phyloP scores from a whole-genome alignment of 37 sponge, comb jelly and placozoan species.

The Mnemiopsis leidyi region DNA sequence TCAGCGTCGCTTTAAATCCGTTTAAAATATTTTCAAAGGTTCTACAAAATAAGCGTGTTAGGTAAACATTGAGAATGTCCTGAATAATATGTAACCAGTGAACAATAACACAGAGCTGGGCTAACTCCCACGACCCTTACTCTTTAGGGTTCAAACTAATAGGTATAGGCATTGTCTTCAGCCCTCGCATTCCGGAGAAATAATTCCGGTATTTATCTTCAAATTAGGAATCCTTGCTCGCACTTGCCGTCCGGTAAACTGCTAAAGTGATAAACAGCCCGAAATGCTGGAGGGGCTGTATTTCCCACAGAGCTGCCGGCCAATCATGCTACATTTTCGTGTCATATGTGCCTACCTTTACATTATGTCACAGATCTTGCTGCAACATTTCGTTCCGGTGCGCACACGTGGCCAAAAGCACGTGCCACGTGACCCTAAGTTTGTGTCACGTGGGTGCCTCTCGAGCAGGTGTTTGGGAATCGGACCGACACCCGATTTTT shows the following conservation, averaged over 20 bases:
- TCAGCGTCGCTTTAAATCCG: neutral
- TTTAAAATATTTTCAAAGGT: neutral
- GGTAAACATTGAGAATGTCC: neutral
- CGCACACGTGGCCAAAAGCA: neutral
- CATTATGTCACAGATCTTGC: neutral
- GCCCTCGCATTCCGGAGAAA: neutral
- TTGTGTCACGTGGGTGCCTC: too few species aligned
- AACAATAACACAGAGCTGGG: neutral
- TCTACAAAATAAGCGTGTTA: neutral
- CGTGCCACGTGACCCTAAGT: too few species aligned
- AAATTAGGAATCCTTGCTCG: neutral
- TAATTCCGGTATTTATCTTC: neutral
- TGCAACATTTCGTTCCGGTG: neutral
- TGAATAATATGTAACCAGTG: neutral
- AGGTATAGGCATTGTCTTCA: neutral
- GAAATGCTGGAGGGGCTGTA: neutral
- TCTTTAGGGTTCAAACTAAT: neutral
- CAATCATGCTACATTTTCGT: neutral
- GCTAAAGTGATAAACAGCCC: neutral
- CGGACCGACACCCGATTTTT: neutral
- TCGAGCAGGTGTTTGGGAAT: neutral
- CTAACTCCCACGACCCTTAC: neutral
- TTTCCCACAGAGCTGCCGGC: neutral
- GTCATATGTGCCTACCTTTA: neutral
- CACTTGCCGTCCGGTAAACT: neutral